A percentile compares a stretch with the other conserved stretches of the same genome.
Evolutionary conservation across 2,888 invertebrate genomes (phyloP).

Genomic region (Agonopterix heracliana): DNA sequence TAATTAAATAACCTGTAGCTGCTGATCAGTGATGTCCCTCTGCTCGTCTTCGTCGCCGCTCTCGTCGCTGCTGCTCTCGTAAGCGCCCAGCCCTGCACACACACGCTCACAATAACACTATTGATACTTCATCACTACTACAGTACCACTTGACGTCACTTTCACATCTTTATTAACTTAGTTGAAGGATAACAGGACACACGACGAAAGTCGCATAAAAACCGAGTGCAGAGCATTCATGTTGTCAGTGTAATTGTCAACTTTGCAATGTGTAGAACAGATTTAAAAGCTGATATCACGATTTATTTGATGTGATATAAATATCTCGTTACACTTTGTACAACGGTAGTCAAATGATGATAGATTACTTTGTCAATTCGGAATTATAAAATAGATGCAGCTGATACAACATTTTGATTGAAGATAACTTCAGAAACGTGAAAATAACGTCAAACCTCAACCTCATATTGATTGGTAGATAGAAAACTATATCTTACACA

Average conservation of each 20-base stretch:
- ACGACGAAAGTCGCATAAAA: not conserved
- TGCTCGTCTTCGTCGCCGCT: slow-evolving; percentile 63
- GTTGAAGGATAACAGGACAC: not conserved
- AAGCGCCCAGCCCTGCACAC: slow-evolving; percentile 87
- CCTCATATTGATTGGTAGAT: not conserved
- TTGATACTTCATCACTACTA: not conserved
- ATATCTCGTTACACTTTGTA: too few relatives aligned
- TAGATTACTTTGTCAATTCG: too few relatives aligned
- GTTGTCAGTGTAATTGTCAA: too few relatives aligned
- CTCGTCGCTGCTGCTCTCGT: slow-evolving; percentile 84
- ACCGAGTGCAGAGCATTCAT: too few relatives aligned
- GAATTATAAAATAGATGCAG: too few relatives aligned
- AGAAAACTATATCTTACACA: slow-evolving; percentile 5
- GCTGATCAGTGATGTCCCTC: slow-evolving; percentile 79
- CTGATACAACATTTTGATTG: too few relatives aligned
- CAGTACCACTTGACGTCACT: not conserved
- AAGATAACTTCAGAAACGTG: too few relatives aligned
- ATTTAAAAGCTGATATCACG: too few relatives aligned
- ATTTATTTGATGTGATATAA: too few relatives aligned
- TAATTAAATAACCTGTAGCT: slow-evolving; percentile 77
- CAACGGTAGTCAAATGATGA: too few relatives aligned
- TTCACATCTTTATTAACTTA: not conserved
- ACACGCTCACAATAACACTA: slow-evolving; percentile 22
- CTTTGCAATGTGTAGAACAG: too few relatives aligned
- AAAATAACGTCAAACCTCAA: too few relatives aligned